These are phyloP conservation scores for Phylloscopus collybita DNA, from an alignment of 2,797 vertebrate species.

Conservation along the genomic window DNA sequence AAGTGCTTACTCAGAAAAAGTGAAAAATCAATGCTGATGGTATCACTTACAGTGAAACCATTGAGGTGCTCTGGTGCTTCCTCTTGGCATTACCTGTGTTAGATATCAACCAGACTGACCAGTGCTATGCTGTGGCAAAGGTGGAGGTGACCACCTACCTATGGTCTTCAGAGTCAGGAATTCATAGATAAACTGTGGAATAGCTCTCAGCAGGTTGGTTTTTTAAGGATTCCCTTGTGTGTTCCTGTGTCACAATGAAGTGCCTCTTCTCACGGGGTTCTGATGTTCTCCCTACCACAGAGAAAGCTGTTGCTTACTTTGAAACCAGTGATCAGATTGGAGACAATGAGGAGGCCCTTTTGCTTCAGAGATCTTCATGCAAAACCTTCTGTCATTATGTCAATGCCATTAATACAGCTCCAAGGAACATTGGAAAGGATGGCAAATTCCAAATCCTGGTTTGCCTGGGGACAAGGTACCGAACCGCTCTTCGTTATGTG, in stretches of 20 bases:
- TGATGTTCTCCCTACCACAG: conserved; percentile 70
- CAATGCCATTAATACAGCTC: conserved; percentile 88
- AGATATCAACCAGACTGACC: neutral
- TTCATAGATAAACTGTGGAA: neutral
- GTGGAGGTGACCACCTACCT: neutral
- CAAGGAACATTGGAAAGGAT: conserved; percentile 94
- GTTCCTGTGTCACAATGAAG: neutral
- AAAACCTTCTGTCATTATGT: conserved; percentile 92
- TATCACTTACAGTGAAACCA: neutral
- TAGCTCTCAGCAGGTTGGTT: neutral
- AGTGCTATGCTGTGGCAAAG: neutral
- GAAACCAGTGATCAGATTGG: conserved; percentile 90
- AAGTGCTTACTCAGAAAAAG: neutral
- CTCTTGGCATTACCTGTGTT: neutral
- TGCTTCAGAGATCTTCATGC: conserved; percentile 82
- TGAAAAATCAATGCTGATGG: neutral
- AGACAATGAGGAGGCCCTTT: conserved; percentile 82
- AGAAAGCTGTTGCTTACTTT: conserved; percentile 89
- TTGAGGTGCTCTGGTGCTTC: neutral
- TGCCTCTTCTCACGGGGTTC: neutral
- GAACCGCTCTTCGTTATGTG: neutral
- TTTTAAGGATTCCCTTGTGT: neutral
- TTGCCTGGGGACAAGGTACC: conserved; percentile 92
- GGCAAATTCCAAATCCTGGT: conserved; percentile 97
- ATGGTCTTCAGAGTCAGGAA: neutral